These are phyloP conservation scores for Drosophila paulistorum DNA, from an alignment of 1,140 invertebrate species.

Conservation along the genomic window DNA sequence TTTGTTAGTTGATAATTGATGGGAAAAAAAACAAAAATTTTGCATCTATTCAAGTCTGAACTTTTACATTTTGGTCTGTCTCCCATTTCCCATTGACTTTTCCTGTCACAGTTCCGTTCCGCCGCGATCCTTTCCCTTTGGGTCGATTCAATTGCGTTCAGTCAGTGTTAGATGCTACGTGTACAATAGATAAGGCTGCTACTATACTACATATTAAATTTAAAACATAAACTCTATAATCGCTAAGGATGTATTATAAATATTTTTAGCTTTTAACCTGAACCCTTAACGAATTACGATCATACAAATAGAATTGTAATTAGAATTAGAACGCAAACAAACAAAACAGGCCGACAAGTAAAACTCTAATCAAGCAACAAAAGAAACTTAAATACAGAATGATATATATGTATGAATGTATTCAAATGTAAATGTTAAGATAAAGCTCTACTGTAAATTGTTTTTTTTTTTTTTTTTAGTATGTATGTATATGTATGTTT, in stretches of 20 bases:
- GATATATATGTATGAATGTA: conserved; percentile 19
- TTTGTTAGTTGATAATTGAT: conserved; percentile 47
- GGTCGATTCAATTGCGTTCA: neutral
- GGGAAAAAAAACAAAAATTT: conserved; percentile 8
- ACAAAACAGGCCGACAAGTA: conserved; percentile 35
- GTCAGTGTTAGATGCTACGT: conserved; percentile 35
- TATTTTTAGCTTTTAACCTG: conserved; percentile 54
- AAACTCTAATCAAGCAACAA: conserved; percentile 42
- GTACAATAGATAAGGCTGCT: conserved; percentile 54
- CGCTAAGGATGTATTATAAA: conserved; percentile 63
- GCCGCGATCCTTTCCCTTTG: neutral
- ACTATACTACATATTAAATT: neutral
- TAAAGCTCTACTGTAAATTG: conserved; percentile 67
- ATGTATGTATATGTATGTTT: conserved; percentile 46
- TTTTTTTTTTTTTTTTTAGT: neutral
- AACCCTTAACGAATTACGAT: conserved; percentile 15
- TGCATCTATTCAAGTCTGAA: conserved; percentile 42
- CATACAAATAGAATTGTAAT: neutral
- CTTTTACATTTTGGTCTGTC: conserved; percentile 15
- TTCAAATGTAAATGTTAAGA: conserved; percentile 50
- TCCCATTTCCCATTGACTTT: conserved; percentile 31
- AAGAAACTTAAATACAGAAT: conserved; percentile 1
- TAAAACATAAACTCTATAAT: neutral
- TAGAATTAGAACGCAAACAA: conserved; percentile 11
- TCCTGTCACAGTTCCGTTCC: conserved; percentile 31